Base-by-base conservation (phyloP, 2,888 invertebrate genomes). In the Dilophus febrilis region DNA sequence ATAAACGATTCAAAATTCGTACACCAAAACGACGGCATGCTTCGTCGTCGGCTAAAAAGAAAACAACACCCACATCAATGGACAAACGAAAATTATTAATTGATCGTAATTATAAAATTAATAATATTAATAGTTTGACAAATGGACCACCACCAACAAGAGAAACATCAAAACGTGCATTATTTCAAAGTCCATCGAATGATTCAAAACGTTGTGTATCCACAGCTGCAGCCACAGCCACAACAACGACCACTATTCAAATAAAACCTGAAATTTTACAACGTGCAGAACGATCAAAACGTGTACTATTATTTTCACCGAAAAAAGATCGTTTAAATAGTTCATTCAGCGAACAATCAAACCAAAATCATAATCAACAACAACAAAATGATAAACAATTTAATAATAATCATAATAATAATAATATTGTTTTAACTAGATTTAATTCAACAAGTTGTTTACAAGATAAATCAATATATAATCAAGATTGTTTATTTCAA, bases 111-210 rank as follows among this genome's bases (percentile, higher is more conserved):
- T n/a, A n/a, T n/a, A n/a, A n/a, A n/a, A n/a, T n/a, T n/a, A n/a
- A n/a, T n/a, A n/a, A n/a, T n/a, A n/a, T n/a, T n/a, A n/a, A n/a
- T n/a, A n/a, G n/a, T n/a, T n/a, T n/a, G n/a, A n/a, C n/a, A n/a
- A n/a, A n/a, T n/a, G n/a, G n/a, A n/a, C n/a, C 27, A 34, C 28
- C 35, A 8, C 63, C 65, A 3, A 61, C 69, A 0, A 57, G 70
- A 16, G 75, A 75, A 52, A 67, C 70, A 1, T 66, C 76, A 0
- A 83, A 80, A 49, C 65, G 83, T 41, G 81, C 82, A 0, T 57
- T 84, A 2, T 84, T 84, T 49, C 71, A 79, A 49, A 83, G 82
- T 53, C 82, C 83, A 2, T 70, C 68, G 47, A 67, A 65, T 44
- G 59, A 52, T n/a, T n/a, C n/a, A n/a, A n/a, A n/a, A n/a, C n/a